Evolutionary conservation across 1,140 invertebrate genomes (phyloP).

Genomic region (Drosophila neocordata): DNA sequence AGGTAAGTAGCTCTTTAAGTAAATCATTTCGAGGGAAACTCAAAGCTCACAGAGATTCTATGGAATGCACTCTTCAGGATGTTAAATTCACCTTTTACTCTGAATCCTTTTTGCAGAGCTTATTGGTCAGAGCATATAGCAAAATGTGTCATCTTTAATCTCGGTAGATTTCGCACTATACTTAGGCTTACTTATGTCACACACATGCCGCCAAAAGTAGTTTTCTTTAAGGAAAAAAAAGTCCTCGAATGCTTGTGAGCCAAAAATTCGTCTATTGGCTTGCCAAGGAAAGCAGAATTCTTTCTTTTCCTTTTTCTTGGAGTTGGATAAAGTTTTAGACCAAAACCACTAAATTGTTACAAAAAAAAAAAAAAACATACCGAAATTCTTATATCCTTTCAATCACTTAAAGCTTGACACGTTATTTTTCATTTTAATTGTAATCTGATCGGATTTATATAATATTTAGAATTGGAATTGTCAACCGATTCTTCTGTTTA

Average conservation of each 20-base stretch:
- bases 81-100: no score
- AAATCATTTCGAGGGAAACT: no score
- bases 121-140: not conserved
- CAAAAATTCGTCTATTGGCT: not conserved
- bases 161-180: constrained; percentile 48
- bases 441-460: no score
- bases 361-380: constrained; percentile 24
- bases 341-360: constrained; percentile 39
- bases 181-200: constrained; percentile 78
- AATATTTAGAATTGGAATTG: no score
- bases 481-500: no score
- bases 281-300: not conserved
- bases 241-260: not conserved
- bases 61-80: no score
- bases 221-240: not conserved
- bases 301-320: constrained; percentile 33
- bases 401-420: not conserved
- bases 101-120: not conserved
- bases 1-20: not conserved
- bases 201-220: constrained; percentile 40
- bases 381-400: constrained; percentile 7
- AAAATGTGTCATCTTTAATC: constrained; percentile 23
- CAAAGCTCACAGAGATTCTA: no score
- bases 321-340: constrained; percentile 62
- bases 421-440: not conserved